Conservation (phyloP, 2,113 vertebrate genomes). For the Rhinolophus sinicus region DNA sequence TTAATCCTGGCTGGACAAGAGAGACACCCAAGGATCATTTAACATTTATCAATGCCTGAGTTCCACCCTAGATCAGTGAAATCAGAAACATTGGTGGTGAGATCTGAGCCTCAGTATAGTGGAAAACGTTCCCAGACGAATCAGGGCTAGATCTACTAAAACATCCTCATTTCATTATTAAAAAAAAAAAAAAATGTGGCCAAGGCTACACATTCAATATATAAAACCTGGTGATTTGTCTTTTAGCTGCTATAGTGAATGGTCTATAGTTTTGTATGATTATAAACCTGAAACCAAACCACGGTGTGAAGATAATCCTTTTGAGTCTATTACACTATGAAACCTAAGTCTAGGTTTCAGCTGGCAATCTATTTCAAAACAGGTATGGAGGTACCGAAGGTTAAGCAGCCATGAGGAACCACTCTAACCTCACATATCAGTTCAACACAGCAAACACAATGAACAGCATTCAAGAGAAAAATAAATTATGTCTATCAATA, state of each 20-base stretch:
- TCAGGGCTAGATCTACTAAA: not conserved
- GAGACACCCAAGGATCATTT: not conserved
- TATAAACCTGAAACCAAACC: constrained; percentile 22
- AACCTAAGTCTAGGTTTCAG: not conserved
- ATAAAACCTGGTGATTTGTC: not conserved
- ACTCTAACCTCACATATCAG: not conserved
- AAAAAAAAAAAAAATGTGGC: not conserved
- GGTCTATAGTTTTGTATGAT: not conserved
- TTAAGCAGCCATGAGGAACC: not conserved
- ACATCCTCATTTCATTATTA: not conserved
- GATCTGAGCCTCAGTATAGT: not conserved
- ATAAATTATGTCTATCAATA: not conserved
- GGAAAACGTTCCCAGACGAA: not conserved
- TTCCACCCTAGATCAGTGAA: not conserved
- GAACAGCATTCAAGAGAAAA: not conserved
- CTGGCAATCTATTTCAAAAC: not conserved
- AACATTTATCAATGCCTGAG: not conserved
- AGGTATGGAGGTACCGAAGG: not conserved
- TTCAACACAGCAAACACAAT: not conserved
- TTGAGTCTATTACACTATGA: not conserved
- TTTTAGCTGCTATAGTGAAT: not conserved
- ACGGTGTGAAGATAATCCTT: not conserved
- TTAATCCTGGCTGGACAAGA: not conserved
- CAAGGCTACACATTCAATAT: not conserved
- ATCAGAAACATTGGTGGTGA: not conserved